phyloP scores from a whole-genome alignment of 2,797 vertebrate genomes.

The Sebastes umbrosus region DNA sequence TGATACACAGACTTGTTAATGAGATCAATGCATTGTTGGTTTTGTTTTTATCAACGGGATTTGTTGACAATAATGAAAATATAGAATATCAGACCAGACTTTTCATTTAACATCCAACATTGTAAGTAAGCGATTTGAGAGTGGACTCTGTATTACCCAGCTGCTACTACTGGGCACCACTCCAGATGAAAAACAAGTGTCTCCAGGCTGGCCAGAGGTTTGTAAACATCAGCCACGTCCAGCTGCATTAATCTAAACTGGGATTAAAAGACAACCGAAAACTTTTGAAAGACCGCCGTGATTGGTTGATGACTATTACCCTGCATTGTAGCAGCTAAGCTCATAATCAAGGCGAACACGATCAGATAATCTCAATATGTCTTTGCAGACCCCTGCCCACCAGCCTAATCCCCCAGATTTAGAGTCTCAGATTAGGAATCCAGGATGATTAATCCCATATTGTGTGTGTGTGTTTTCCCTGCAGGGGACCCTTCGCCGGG shows the following conservation, averaged over 20 bases:
- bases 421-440: slow-evolving; percentile 70
- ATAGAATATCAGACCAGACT: neutral
- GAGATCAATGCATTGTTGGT: neutral
- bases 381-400: slow-evolving; percentile 58
- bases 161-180: slow-evolving; percentile 33
- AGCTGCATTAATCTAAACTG: slow-evolving; percentile 66
- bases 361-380: slow-evolving; percentile 77
- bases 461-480: slow-evolving; percentile 61
- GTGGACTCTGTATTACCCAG: slow-evolving; percentile 24
- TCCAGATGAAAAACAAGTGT: slow-evolving; percentile 50
- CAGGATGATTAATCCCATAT: slow-evolving; percentile 78
- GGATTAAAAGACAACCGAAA: slow-evolving; percentile 68
- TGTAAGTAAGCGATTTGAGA: slow-evolving; percentile 14
- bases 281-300: slow-evolving; percentile 48
- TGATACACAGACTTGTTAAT: neutral
- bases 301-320: slow-evolving; percentile 73
- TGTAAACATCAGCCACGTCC: slow-evolving; percentile 68
- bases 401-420: slow-evolving; percentile 73
- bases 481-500: slow-evolving; percentile 94
- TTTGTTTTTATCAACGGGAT: neutral
- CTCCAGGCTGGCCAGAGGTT: slow-evolving; percentile 35
- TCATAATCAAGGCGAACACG: slow-evolving; percentile 73
- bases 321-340: slow-evolving; percentile 65
- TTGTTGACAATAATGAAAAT: neutral
- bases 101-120: neutral